These are phyloP conservation scores for Lamellibrachia luymesi DNA, from an alignment of 1,140 invertebrate species.

Conservation along the genomic window DNA sequence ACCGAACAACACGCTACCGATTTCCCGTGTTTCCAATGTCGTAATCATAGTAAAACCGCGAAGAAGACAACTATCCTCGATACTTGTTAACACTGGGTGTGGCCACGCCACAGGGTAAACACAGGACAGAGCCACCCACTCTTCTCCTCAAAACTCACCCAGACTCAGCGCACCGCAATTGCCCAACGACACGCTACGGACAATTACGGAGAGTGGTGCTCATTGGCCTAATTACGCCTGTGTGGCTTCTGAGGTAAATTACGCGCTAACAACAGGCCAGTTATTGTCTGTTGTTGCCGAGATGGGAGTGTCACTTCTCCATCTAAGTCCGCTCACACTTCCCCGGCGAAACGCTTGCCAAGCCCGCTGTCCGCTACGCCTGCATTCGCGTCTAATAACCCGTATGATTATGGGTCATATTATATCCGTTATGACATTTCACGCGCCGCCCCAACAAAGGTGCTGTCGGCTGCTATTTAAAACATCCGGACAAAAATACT, in stretches of 20 bases:
- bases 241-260: not conserved
- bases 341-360: not conserved
- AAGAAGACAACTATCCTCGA: too few species aligned
- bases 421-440: not conserved
- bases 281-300: not conserved
- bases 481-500: not conserved
- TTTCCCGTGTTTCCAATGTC: too few species aligned
- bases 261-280: not conserved
- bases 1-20: too few species aligned
- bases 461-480: not conserved
- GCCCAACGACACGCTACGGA: too few species aligned
- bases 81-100: not conserved
- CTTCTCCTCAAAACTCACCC: too few species aligned
- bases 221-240: not conserved
- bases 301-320: not conserved
- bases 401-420: not conserved
- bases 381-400: not conserved
- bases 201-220: not conserved
- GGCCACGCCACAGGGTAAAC: not conserved
- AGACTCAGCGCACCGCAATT: not conserved
- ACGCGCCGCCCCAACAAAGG: not conserved
- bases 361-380: not conserved
- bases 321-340: not conserved
- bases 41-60: too few species aligned
- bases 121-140: not conserved